These are phyloP conservation scores for Turnix velox DNA, from an alignment of 2,113 vertebrate genomes.

Conservation along the genomic window DNA sequence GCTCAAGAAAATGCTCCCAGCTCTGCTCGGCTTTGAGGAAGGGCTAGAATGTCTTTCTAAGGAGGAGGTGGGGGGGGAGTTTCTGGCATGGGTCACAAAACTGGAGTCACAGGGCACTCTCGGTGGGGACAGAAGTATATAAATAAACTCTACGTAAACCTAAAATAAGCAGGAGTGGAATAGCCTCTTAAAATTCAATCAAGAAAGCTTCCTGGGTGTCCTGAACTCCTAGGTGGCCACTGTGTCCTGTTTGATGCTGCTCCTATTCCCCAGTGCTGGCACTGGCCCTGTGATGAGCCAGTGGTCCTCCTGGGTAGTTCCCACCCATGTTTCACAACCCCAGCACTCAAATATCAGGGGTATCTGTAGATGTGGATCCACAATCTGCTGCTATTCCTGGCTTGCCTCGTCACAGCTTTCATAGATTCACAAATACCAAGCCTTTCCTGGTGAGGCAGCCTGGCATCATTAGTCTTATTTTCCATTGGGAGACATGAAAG, in stretches of 20 bases:
- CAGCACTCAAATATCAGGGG: fast-evolving
- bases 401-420: neutral
- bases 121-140: neutral
- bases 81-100: constrained; percentile 28
- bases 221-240: neutral
- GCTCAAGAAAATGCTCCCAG: neutral
- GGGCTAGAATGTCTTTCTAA: neutral
- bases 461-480: neutral
- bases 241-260: fast-evolving
- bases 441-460: neutral
- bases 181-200: neutral
- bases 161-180: constrained; percentile 37
- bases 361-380: neutral
- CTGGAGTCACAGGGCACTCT: neutral
- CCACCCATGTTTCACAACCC: neutral
- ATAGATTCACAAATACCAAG: neutral
- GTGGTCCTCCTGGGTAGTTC: neutral
- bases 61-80: neutral
- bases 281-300: fast-evolving
- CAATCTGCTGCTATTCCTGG: neutral
- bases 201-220: neutral
- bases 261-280: fast-evolving
- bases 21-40: neutral
- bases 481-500: neutral
- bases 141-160: constrained; percentile 36